Percentiles rank a stretch among this genome's conserved stretches.
Evolutionary conservation across 2,797 vertebrate species (phyloP).

Genomic region (Sebastes diploproa): DNA sequence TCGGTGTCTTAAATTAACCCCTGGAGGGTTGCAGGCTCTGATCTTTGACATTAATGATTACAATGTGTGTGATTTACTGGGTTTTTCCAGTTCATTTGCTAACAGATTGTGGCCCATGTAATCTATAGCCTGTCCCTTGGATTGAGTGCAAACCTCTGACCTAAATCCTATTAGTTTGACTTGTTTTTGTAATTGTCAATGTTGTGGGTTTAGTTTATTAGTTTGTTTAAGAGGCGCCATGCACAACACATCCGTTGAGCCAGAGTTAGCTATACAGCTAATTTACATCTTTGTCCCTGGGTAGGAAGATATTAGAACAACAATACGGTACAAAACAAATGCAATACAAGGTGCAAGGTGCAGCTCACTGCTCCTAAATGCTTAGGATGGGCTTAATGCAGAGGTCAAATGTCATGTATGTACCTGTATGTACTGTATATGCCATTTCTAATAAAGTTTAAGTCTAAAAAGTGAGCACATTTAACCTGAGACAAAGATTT

Average conservation of each 20-base stretch:
- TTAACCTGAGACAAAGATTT: not conserved
- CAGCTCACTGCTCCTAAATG: not conserved
- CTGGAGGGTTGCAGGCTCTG: not conserved
- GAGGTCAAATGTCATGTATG: not conserved
- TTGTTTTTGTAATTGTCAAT: not conserved
- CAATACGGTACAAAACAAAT: too few relatives aligned
- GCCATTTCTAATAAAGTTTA: too few relatives aligned
- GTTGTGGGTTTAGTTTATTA: not conserved
- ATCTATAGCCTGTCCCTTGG: not conserved
- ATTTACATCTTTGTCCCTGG: not conserved
- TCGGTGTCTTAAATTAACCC: not conserved
- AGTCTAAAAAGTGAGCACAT: conserved; percentile 1
- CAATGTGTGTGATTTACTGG: not conserved
- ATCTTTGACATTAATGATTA: conserved; percentile 11
- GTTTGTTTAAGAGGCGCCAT: not conserved
- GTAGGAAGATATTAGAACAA: too few relatives aligned
- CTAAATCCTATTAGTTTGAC: not conserved
- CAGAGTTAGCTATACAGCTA: not conserved
- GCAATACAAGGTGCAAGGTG: not conserved
- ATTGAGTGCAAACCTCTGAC: not conserved
- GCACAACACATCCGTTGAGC: too few relatives aligned
- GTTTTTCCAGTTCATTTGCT: not conserved
- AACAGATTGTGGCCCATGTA: not conserved
- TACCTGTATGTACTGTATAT: not conserved
- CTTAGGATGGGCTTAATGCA: not conserved